These are phyloP conservation scores for Laticauda colubrina DNA, from an alignment of 2,113 vertebrate species.

Conservation along the genomic window DNA sequence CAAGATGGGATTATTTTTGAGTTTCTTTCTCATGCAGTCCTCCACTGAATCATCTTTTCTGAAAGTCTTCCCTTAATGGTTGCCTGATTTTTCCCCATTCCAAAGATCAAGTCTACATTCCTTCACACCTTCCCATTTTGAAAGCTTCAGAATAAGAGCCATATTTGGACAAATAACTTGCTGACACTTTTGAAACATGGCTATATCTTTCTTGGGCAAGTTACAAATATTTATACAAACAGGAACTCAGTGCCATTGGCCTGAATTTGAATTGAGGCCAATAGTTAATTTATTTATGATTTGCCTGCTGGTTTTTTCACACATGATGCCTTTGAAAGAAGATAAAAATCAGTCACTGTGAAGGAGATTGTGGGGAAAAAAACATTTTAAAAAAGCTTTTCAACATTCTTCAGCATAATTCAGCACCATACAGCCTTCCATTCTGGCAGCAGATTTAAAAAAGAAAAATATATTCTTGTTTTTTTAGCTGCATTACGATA, in stretches of 20 bases:
- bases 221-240: neutral
- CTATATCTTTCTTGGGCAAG: neutral
- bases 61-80: neutral
- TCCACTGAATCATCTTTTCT: neutral
- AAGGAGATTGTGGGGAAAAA: conserved; percentile 49
- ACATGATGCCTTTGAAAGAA: conserved; percentile 49
- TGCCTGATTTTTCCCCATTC: neutral
- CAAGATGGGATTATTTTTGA: neutral
- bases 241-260: conserved; percentile 36
- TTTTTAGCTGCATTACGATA: conserved; percentile 48
- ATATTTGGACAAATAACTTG: neutral
- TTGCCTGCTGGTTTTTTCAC: conserved; percentile 41
- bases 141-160: neutral
- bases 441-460: conserved; percentile 53
- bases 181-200: neutral
- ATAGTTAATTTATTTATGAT: conserved; percentile 59
- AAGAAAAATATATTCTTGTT: conserved; percentile 30
- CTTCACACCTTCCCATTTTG: neutral
- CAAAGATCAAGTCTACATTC: neutral
- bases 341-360: conserved; percentile 54
- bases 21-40: neutral
- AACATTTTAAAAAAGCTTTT: conserved; percentile 66
- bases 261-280: conserved; percentile 36
- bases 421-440: conserved; percentile 54
- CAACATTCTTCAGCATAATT: conserved; percentile 57